phyloP scores from a whole-genome alignment of 2,113 vertebrate species.

The Choloepus hoffmanni region DNA sequence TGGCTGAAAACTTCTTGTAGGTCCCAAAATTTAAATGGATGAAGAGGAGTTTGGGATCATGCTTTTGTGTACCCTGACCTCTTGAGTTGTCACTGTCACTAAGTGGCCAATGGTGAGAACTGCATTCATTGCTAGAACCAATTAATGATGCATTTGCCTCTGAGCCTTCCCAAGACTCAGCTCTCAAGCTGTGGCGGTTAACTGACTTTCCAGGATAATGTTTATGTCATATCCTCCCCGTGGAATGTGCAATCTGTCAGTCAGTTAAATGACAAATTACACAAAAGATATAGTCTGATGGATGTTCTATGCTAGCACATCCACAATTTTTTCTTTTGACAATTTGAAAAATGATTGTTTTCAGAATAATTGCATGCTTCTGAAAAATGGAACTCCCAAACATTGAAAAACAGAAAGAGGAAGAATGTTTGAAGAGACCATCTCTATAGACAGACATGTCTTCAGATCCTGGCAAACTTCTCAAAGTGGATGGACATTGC shows the following conservation, averaged over 20 bases:
- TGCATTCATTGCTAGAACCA: neutral
- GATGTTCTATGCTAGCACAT: neutral
- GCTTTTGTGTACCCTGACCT: neutral
- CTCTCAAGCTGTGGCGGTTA: neutral
- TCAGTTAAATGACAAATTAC: neutral
- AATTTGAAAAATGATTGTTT: neutral
- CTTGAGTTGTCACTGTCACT: slow-evolving; percentile 59
- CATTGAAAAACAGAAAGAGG: slow-evolving; percentile 5
- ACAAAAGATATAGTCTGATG: neutral
- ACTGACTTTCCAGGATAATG: neutral
- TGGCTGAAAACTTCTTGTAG: neutral
- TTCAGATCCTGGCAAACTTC: neutral
- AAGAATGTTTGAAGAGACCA: neutral
- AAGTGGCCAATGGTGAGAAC: slow-evolving; percentile 6
- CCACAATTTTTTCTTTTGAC: slow-evolving; percentile 18
- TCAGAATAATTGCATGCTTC: slow-evolving; percentile 16
- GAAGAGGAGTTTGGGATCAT: neutral
- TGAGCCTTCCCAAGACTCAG: neutral
- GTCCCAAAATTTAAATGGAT: neutral
- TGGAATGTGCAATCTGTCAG: neutral
- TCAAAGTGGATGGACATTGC: neutral
- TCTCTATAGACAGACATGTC: neutral
- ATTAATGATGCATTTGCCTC: neutral
- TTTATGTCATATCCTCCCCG: neutral
- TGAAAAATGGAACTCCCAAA: neutral